phyloP scores from a whole-genome alignment of 2,797 vertebrate species.

The Tolypeutes matacus region DNA sequence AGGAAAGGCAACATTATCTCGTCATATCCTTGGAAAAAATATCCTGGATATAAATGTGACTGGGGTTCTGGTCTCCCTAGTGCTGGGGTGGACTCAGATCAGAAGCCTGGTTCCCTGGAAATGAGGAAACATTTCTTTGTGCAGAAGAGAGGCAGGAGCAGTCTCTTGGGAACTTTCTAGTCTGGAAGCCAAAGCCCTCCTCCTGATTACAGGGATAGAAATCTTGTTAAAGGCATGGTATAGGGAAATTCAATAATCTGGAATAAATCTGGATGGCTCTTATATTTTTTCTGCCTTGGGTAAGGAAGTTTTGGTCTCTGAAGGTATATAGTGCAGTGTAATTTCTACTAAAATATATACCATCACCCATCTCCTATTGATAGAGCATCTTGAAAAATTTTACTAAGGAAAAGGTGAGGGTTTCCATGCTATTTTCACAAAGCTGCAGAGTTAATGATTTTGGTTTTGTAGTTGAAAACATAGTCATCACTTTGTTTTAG shows the following conservation, averaged over 20 bases:
- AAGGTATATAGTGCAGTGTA: neutral
- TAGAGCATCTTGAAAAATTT: neutral
- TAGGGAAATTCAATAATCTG: neutral
- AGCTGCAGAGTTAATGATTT: constrained; percentile 41
- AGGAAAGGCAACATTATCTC: constrained; percentile 24
- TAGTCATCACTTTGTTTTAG: neutral
- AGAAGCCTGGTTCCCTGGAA: neutral
- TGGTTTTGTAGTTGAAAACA: neutral
- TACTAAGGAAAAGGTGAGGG: neutral
- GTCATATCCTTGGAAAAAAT: neutral
- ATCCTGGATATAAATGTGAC: neutral
- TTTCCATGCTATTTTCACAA: constrained; percentile 5
- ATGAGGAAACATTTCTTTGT: neutral
- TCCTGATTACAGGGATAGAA: neutral
- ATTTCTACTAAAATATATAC: neutral
- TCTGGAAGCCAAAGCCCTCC: neutral
- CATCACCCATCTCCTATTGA: neutral
- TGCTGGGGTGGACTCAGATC: neutral
- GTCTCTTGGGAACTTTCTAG: neutral
- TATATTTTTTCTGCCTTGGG: constrained; percentile 2
- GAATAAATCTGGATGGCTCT: neutral
- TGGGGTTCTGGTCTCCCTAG: neutral
- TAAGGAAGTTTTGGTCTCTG: neutral
- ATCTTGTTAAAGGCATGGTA: neutral
- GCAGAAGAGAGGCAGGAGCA: neutral